Evolutionary conservation across 1,140 invertebrate genomes (phyloP), one percentile per base, ranked within the genome.

Genomic region (Eriosoma lanigerum): DNA sequence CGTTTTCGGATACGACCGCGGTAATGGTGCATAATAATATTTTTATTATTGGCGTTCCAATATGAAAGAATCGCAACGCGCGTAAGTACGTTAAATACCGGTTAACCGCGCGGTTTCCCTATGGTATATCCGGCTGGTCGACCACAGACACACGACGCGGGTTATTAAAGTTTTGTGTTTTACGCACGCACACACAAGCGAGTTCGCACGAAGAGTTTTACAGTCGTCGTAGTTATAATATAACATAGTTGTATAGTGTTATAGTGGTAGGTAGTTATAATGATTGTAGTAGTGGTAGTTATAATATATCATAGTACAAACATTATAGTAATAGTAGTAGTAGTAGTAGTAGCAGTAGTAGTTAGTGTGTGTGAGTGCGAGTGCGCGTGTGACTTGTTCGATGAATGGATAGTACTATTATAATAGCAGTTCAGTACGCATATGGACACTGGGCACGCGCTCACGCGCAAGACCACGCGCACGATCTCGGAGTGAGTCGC

Each of bases 401-500:
- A 78, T 46, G 54, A 78, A 78, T 58, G 56, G 38, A 44, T 21
- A n/a, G 3, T 4, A 8, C 32, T 3, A 38, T 38, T 38, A 38
- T 4, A 4, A 38, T 6, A 29, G n/a, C 6, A 5, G 21, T 19
- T 60, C 75, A 78, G 75, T 78, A 78, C 75, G 54, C n/a, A 21
- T 48, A 78, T 29, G 29, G 73, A 75, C 72, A 70, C 44, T 48
- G 72, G 72, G 32, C 26, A 78, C 75, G 75, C 75, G 54, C n/a
- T 6, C n/a, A 1, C 26, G 29, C 32, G 52, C 19, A 32, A 3
- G 21, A 15, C 32, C 21, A 10, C 26, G 56, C 68, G 24, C 58
- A 24, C 68, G 68, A 17, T 32, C 24, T 4, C 68, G 48, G 8
- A n/a, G n/a, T n/a, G n/a, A n/a, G n/a, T 70, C 19, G 62, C 19